Evolutionary conservation across 2,888 invertebrate genomes (phyloP).

Genomic region (Cheilosia urbana): DNA sequence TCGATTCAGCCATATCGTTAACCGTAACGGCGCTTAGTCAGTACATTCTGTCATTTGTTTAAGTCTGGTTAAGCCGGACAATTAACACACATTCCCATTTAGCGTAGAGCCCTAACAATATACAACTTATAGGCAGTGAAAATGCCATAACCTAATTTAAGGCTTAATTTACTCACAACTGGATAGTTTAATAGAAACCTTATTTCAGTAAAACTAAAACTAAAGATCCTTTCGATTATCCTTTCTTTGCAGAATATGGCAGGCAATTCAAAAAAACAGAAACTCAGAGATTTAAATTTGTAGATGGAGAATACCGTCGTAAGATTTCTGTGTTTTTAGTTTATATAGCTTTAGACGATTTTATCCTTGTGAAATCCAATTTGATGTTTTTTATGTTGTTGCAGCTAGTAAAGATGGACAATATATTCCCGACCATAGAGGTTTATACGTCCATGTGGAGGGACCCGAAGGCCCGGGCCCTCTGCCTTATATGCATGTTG

Average conservation of each 20-base stretch:
- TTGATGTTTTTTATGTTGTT: background rate
- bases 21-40: background rate
- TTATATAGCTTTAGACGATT: background rate
- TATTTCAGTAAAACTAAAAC: background rate
- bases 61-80: background rate
- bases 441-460: background rate
- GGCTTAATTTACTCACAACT: background rate
- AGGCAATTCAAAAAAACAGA: background rate
- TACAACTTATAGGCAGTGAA: background rate
- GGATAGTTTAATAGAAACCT: background rate
- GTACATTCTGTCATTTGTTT: background rate
- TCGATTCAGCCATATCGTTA: background rate
- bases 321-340: background rate
- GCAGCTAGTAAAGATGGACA: background rate
- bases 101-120: background rate
- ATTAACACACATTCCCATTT: conserved; percentile 3
- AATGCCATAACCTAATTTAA: background rate
- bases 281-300: background rate
- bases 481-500: background rate
- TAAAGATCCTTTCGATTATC: background rate
- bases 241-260: background rate
- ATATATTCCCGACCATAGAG: background rate
- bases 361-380: background rate
- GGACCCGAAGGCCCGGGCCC: background rate
- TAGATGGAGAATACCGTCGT: background rate